Conservation (phyloP, 1,140 invertebrate species). For the Mamestra configurata region DNA sequence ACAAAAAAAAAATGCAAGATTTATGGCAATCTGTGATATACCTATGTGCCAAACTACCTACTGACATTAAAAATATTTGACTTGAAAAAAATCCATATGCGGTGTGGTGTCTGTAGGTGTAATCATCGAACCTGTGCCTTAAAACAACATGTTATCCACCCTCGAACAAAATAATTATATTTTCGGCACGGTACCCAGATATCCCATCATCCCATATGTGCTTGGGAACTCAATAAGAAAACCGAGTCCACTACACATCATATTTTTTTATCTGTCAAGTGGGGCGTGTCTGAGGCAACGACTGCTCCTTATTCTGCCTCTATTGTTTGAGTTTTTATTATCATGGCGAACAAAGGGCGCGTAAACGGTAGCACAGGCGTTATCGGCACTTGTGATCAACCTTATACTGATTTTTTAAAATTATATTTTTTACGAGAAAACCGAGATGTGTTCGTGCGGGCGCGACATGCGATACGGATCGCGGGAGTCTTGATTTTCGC, state of each 20-base stretch:
- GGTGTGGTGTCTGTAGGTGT: too few species aligned
- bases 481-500: constrained; percentile 60
- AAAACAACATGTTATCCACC: background rate
- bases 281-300: constrained; percentile 73
- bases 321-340: constrained; percentile 85
- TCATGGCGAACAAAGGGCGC: constrained; percentile 78
- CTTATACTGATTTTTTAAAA: constrained; percentile 80
- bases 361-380: constrained; percentile 83
- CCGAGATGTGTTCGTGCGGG: constrained; percentile 71
- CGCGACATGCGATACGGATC: constrained; percentile 73
- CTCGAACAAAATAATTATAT: background rate
- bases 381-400: constrained; percentile 85
- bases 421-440: constrained; percentile 69
- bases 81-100: too few species aligned
- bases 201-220: constrained; percentile 39
- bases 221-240: constrained; percentile 78
- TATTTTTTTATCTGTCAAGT: constrained; percentile 79
- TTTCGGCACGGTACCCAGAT: background rate
- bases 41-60: too few species aligned
- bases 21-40: too few species aligned
- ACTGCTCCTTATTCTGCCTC: constrained; percentile 70
- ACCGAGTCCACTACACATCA: constrained; percentile 70
- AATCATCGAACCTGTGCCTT: background rate
- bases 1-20: too few species aligned
- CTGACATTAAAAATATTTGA: too few species aligned